Evolutionary conservation across 2,888 invertebrate genomes (phyloP).

Genomic region (Steinernema carpocapsae): DNA sequence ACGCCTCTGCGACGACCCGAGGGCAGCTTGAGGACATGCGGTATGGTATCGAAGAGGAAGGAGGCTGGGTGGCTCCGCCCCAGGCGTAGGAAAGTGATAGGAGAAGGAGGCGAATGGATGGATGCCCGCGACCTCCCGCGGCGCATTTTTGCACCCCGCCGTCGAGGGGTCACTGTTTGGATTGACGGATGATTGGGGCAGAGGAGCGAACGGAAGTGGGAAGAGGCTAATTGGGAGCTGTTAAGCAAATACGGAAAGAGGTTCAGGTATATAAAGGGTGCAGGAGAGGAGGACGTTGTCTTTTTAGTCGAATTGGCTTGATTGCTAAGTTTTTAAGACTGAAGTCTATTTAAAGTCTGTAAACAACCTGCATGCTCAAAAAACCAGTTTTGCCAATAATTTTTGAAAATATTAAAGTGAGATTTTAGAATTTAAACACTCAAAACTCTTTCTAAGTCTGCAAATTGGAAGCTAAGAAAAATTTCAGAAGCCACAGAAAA

Average conservation of each 20-base stretch:
- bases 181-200: slow-evolving; percentile 14
- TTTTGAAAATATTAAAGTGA: too few relatives aligned
- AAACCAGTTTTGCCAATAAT: too few relatives aligned
- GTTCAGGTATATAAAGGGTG: background rate
- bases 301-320: too few relatives aligned
- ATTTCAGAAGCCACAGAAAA: too few relatives aligned
- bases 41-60: slow-evolving; percentile 2
- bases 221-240: slow-evolving; percentile 3
- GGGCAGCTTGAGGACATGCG: slow-evolving; percentile 15
- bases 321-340: too few relatives aligned
- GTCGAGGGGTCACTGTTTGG: slow-evolving; percentile 17
- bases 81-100: slow-evolving; percentile 21
- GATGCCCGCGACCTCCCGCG: slow-evolving; percentile 1
- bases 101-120: background rate
- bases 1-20: background rate
- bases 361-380: too few relatives aligned
- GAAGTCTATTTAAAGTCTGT: too few relatives aligned
- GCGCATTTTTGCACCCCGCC: slow-evolving; percentile 8
- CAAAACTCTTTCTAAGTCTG: too few relatives aligned
- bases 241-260: background rate
- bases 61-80: slow-evolving; percentile 13
- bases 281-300: background rate
- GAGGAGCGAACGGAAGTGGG: slow-evolving; percentile 25
- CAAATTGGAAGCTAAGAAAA: too few relatives aligned
- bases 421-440: too few relatives aligned